A percentile compares a stretch with the other conserved stretches of the same genome.
phyloP scores from a whole-genome alignment of 2,113 vertebrate species.

The Macquaria australasica region DNA sequence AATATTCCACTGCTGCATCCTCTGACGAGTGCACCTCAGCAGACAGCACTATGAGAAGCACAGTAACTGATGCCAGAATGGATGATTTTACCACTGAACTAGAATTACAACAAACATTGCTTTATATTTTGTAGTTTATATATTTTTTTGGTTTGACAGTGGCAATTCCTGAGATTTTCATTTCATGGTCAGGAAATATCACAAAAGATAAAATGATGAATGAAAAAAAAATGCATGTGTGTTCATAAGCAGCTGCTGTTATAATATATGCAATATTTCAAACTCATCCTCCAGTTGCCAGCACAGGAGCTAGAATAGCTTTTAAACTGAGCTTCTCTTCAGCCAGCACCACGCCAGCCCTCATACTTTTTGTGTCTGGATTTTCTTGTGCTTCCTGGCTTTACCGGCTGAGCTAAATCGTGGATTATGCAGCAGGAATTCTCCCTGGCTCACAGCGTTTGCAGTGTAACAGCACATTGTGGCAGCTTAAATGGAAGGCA shows the following conservation, averaged over 20 bases:
- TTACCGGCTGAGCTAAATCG: neutral
- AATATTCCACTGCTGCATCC: neutral
- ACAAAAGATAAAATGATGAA: neutral
- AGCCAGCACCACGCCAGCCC: neutral
- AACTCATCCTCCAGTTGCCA: neutral
- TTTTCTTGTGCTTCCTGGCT: neutral
- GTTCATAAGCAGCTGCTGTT: neutral
- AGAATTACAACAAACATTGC: neutral
- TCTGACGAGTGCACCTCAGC: neutral
- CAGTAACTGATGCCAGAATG: neutral
- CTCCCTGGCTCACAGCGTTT: neutral
- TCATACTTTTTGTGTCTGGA: neutral
- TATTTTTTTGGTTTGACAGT: neutral
- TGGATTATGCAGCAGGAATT: neutral
- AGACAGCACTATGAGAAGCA: neutral
- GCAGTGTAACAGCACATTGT: neutral
- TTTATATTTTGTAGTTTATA: too few relatives aligned
- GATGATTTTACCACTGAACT: neutral
- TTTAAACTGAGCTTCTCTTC: neutral
- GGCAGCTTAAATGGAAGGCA: conserved; percentile 1
- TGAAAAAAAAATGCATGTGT: neutral
- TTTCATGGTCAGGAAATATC: neutral
- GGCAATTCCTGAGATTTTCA: neutral
- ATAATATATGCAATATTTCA: neutral
- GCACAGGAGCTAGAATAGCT: neutral